Base-by-base conservation (phyloP, 2,888 invertebrate species). In the Spisula solida region DNA sequence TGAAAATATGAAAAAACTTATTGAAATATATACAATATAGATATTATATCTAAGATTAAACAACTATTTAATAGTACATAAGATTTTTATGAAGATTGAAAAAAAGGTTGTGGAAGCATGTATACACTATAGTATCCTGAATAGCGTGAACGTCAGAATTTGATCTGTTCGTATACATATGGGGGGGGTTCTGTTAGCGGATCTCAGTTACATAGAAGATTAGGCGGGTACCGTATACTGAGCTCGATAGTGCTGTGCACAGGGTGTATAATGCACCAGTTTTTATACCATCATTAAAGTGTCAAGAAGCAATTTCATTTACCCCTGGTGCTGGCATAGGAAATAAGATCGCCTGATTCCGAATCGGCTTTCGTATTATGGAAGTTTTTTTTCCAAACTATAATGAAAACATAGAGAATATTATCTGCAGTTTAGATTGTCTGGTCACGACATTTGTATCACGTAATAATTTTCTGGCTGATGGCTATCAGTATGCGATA, bases 221-320 rank as follows among this genome's bases (percentile, higher is more conserved):
- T 16, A 56, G 8, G 56, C 41, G 29, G 56, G 79, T 25, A 70
- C 70, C 29, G 75, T 48, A 75, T 41, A 51, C 48, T 75, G 47
- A 41, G 51, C 51, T 51, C 18, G 16, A 20, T 12, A 83, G 25
- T 70, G 31, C 75, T 31, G 29, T 88, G 86, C 85, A 90, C 47
- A 70, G 34, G 75, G 75, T 31, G 75, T 75, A n/a, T n/a, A 34
- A 16, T 75, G 75, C 75, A 75, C 75, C 75, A 34, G 86, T 90
- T 88, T 41, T 90, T 86, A 90, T 90, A 83, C 66, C 79, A 80
- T 80, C 82, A 92, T 92, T 90, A 92, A 92, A 92, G 88, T 92
- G 92, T 92, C 92, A 92, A 86, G 89, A 84, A 83, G 82, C 83
- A 83, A 89, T 91, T 89, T 70, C 87, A 88, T 83, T 41, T 81